phyloP scores from a whole-genome alignment of 2,888 invertebrate species.

The Drosophila lutescens region DNA sequence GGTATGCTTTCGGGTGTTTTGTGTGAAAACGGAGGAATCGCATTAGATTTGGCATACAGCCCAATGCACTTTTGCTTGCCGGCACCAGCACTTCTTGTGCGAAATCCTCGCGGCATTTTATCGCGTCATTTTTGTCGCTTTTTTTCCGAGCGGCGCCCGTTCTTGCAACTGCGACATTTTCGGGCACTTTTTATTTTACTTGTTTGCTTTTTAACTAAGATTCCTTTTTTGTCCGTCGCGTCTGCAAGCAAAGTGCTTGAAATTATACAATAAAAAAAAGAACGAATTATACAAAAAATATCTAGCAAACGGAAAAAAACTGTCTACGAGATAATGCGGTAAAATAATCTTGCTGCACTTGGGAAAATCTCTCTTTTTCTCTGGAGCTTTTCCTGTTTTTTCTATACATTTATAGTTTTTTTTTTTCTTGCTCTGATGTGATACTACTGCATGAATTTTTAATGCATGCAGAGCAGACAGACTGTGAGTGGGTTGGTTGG shows the following conservation, averaged over 20 bases:
- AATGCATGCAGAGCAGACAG: slow-evolving; percentile 65
- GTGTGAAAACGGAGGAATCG: slow-evolving; percentile 75
- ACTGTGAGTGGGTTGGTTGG: not conserved
- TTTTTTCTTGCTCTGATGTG: slow-evolving; percentile 48
- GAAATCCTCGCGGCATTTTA: slow-evolving; percentile 41
- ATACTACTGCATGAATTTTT: slow-evolving; percentile 81
- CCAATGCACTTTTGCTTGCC: slow-evolving; percentile 81
- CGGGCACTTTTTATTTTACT: slow-evolving; percentile 26
- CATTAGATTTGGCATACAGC: slow-evolving; percentile 84
- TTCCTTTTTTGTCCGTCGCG: slow-evolving; percentile 56
- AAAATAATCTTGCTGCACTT: slow-evolving; percentile 66
- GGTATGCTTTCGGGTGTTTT: slow-evolving; percentile 51
- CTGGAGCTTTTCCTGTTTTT: slow-evolving; percentile 15
- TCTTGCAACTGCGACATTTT: slow-evolving; percentile 40
- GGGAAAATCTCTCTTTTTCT: slow-evolving; percentile 31
- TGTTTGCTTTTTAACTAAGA: slow-evolving; percentile 52
- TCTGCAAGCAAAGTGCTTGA: slow-evolving; percentile 57
- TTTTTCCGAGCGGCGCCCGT: slow-evolving; percentile 14
- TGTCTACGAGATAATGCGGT: slow-evolving; percentile 67
- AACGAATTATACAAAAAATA: slow-evolving; percentile 22
- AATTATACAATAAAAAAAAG: slow-evolving; percentile 47
- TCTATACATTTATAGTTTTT: slow-evolving; percentile 17
- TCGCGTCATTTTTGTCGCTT: slow-evolving; percentile 47
- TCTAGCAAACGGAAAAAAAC: slow-evolving; percentile 44
- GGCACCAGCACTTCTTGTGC: slow-evolving; percentile 45